Evolutionary conservation across 2,888 invertebrate genomes (phyloP).

Genomic region (Furcula furcula): DNA sequence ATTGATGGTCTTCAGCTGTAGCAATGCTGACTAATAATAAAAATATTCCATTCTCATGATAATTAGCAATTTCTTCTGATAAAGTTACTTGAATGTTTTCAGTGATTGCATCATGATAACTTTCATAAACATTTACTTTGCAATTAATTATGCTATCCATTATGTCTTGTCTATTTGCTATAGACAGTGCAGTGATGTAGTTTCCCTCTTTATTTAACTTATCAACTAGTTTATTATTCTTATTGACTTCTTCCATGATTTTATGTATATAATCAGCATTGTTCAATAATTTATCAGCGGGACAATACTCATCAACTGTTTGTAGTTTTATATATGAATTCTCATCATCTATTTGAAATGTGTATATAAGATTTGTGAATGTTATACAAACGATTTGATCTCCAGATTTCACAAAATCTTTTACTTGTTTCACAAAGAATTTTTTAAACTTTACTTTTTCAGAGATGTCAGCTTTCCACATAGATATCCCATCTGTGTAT

Average conservation of each 20-base stretch:
- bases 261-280: conserved; percentile 48
- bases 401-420: conserved; percentile 50
- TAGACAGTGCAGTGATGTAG: conserved; percentile 53
- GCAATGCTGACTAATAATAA: conserved; percentile 48
- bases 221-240: conserved; percentile 41
- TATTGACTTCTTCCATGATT: conserved; percentile 50
- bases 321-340: conserved; percentile 34
- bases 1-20: conserved; percentile 33
- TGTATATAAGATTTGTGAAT: conserved; percentile 53
- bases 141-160: conserved; percentile 46
- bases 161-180: conserved; percentile 58
- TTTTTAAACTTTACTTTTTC: conserved; percentile 42
- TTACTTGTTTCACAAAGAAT: conserved; percentile 48
- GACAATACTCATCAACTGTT: conserved; percentile 36
- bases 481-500: conserved; percentile 57
- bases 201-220: conserved; percentile 47
- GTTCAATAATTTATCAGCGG: conserved; percentile 47
- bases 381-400: conserved; percentile 60
- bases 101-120: conserved; percentile 48
- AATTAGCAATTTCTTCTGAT: conserved; percentile 48
- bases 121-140: conserved; percentile 46
- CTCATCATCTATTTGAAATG: conserved; percentile 43
- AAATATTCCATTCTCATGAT: conserved; percentile 42
- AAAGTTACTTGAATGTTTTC: conserved; percentile 39
- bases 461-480: conserved; percentile 58